These are phyloP conservation scores for Dynastes tityus DNA, from an alignment of 2,888 invertebrate genomes.

Conservation along the genomic window DNA sequence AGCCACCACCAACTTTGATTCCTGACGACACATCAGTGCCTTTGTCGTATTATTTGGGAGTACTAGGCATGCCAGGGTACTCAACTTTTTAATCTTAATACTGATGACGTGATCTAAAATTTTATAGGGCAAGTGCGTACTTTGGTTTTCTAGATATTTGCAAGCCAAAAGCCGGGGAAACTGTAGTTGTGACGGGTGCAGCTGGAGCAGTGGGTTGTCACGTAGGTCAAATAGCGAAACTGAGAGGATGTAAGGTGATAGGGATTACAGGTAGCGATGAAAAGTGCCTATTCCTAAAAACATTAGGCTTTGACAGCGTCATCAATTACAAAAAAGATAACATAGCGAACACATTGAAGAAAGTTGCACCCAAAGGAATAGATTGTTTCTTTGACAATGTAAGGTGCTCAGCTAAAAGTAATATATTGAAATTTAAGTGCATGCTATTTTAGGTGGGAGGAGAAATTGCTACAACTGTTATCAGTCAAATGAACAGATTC, in stretches of 20 bases:
- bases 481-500: constrained; percentile 76
- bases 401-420: constrained; percentile 59
- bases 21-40: constrained; percentile 74
- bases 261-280: constrained; percentile 82
- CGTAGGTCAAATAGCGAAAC: constrained; percentile 86
- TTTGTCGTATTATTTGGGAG: constrained; percentile 73
- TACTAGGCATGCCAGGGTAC: constrained; percentile 82
- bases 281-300: constrained; percentile 80
- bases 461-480: constrained; percentile 74
- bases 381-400: constrained; percentile 88
- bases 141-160: constrained; percentile 83
- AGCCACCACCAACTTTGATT: constrained; percentile 72
- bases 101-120: not conserved
- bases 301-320: constrained; percentile 79
- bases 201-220: constrained; percentile 86
- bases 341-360: constrained; percentile 75
- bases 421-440: not conserved
- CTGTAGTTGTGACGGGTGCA: constrained; percentile 82
- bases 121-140: constrained; percentile 79
- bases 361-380: constrained; percentile 79
- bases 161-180: constrained; percentile 81
- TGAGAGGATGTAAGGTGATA: constrained; percentile 79
- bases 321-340: constrained; percentile 82
- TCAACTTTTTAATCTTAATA: not conserved
- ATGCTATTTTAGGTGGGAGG: constrained; percentile 75